Evolutionary conservation across 1,140 invertebrate species (phyloP).

Genomic region (Condylostylus longicornis): DNA sequence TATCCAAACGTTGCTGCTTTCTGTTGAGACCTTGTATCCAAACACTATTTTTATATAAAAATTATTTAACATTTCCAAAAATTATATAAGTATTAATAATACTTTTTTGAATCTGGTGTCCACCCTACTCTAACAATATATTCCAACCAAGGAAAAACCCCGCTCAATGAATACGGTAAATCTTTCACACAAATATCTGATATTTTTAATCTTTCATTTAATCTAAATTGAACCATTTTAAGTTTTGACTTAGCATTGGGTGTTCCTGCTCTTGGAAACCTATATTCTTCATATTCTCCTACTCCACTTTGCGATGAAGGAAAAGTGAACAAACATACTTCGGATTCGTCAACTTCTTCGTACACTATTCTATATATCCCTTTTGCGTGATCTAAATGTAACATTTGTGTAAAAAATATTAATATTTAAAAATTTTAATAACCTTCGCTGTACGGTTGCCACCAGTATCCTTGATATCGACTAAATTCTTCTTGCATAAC

Average conservation of each 20-base stretch:
- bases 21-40: slow-evolving; percentile 81
- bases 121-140: slow-evolving; percentile 88
- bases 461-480: slow-evolving; percentile 93
- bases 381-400: slow-evolving; percentile 32
- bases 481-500: slow-evolving; percentile 98
- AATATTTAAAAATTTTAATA: slow-evolving; percentile 12
- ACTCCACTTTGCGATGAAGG: slow-evolving; percentile 60
- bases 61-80: background rate
- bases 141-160: slow-evolving; percentile 80
- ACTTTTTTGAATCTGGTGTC: slow-evolving; percentile 78
- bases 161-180: slow-evolving; percentile 52
- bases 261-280: slow-evolving; percentile 82
- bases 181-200: slow-evolving; percentile 51
- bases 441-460: slow-evolving; percentile 68
- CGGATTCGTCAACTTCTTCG: slow-evolving; percentile 90
- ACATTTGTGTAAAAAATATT: slow-evolving; percentile 15
- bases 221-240: slow-evolving; percentile 72
- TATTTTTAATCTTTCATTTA: slow-evolving; percentile 49
- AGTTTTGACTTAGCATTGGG: slow-evolving; percentile 78
- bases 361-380: slow-evolving; percentile 78
- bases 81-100: slow-evolving; percentile 29
- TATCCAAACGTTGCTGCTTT: slow-evolving; percentile 64
- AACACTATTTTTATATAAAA: slow-evolving; percentile 42
- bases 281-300: slow-evolving; percentile 70
- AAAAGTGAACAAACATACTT: slow-evolving; percentile 82